Base-by-base conservation (phyloP, 1,140 invertebrate species). In the Drosophila tropicalis region DNA sequence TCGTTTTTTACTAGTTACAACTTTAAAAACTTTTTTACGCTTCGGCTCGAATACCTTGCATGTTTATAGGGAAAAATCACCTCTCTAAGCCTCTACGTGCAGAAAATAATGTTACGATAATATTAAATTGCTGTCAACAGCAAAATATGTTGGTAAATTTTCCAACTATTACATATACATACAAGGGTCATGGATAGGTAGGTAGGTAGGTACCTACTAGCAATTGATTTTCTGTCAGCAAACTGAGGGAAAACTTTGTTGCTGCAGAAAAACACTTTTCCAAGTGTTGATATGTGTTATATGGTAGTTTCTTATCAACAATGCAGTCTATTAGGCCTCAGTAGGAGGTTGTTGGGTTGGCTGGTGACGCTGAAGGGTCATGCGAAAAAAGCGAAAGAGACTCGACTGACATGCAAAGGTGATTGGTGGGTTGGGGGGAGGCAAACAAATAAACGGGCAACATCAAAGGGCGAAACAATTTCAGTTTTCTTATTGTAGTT, bases 81-180 rank as follows among this genome's bases (percentile, higher is more conserved):
- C n/a, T 65, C 9, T 57, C 72, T 57, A 75, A 22, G 65, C 40
- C 36, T 54, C 44, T 79, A 76, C 83, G 83, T 85, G 82, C 82
- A 85, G 83, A 87, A 85, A 85, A 85, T 85, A 85, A 85, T 79
- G 79, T 73, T 76, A 73, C 84, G 84, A 87, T 86, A 86, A 86
- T 87, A 87, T 87, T 87, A 87, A 87, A 89, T 87, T 87, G 83
- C 83, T 87, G 83, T 87, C 83, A 87, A 87, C 83, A 87, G 41
- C 72, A 89, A 87, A 89, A 89, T 87, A 87, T 83, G 83, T 89
- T 89, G 76, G 83, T 89, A 81, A 74, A 78, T 87, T 82, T 75
- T 81, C 79, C 73, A 70, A 32, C 74, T 71, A 62, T 67, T 62
- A 29, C 29, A 29, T 29, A n/a, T 36, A 36, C 34, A 36, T 36